Percentiles rank a stretch among this genome's conserved stretches.
Evolutionary conservation across 1,140 invertebrate species (phyloP).

Genomic region (Bombus cullumanus): DNA sequence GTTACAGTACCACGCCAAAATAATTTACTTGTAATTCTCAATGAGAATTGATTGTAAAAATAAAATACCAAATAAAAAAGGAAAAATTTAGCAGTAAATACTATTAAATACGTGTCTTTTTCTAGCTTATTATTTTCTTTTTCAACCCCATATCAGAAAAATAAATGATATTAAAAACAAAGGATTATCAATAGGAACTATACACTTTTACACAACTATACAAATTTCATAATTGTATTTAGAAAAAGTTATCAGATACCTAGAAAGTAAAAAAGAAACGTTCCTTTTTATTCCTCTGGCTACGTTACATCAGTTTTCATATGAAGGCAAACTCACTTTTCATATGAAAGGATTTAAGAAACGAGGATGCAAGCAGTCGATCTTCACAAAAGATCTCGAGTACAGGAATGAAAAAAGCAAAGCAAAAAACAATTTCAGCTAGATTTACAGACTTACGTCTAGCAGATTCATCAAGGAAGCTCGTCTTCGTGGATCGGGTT

Average conservation of each 20-base stretch:
- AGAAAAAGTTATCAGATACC: background rate
- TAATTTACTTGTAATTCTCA: too few relatives aligned
- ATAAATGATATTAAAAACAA: background rate
- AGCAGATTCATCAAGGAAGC: constrained; percentile 85
- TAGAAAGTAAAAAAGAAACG: background rate
- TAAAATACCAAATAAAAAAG: too few relatives aligned
- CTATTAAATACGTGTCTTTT: too few relatives aligned
- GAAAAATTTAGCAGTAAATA: too few relatives aligned
- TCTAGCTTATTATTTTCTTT: too few relatives aligned
- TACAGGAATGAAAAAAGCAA: too few relatives aligned
- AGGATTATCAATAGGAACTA: too few relatives aligned
- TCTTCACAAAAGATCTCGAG: background rate
- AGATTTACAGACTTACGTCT: constrained; percentile 81
- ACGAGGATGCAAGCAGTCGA: background rate
- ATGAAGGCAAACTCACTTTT: background rate
- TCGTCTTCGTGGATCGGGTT: constrained; percentile 81
- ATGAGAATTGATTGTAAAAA: too few relatives aligned
- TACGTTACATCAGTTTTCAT: background rate
- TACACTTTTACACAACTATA: too few relatives aligned
- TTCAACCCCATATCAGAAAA: background rate
- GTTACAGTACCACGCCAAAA: too few relatives aligned
- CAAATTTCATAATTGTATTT: too few relatives aligned
- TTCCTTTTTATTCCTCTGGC: background rate
- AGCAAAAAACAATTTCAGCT: constrained; percentile 22
- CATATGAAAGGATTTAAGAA: background rate